A percentile compares a stretch with the other conserved stretches of the same genome.
Conservation (phyloP, 1,140 invertebrate species). For the Drosophila micromelanica region DNA sequence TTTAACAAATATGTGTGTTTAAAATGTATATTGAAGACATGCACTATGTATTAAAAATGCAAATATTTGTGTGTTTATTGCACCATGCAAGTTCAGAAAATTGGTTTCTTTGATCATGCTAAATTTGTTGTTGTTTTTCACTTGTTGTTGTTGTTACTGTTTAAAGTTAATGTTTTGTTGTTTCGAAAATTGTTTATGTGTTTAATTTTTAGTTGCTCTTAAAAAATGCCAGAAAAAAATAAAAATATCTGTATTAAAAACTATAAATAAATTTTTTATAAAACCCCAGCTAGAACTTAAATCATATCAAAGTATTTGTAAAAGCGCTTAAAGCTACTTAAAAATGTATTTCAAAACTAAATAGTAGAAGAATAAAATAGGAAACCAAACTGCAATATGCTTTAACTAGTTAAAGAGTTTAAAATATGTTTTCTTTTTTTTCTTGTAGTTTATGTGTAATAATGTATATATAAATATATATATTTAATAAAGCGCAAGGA, state of each 20-base stretch:
- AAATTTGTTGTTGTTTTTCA: conserved; percentile 30
- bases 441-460: conserved; percentile 39
- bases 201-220: conserved; percentile 77
- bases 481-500: conserved; percentile 66
- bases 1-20: neutral
- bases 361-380: conserved; percentile 65
- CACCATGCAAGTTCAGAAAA: conserved; percentile 20
- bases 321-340: conserved; percentile 42
- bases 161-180: conserved; percentile 44
- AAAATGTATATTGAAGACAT: conserved; percentile 11
- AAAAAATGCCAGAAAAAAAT: conserved; percentile 53
- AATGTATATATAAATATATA: conserved; percentile 26
- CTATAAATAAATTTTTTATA: conserved; percentile 40
- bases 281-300: conserved; percentile 39
- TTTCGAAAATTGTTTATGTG: conserved; percentile 59
- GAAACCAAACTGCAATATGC: conserved; percentile 60
- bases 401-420: conserved; percentile 50
- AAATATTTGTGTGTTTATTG: neutral
- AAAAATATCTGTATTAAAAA: conserved; percentile 49
- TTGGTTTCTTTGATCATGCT: conserved; percentile 46
- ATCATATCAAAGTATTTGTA: conserved; percentile 22
- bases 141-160: conserved; percentile 41
- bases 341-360: conserved; percentile 48
- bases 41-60: neutral
- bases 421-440: conserved; percentile 39